Conservation (phyloP, 2,113 vertebrate species). For the Sciurus niger region DNA sequence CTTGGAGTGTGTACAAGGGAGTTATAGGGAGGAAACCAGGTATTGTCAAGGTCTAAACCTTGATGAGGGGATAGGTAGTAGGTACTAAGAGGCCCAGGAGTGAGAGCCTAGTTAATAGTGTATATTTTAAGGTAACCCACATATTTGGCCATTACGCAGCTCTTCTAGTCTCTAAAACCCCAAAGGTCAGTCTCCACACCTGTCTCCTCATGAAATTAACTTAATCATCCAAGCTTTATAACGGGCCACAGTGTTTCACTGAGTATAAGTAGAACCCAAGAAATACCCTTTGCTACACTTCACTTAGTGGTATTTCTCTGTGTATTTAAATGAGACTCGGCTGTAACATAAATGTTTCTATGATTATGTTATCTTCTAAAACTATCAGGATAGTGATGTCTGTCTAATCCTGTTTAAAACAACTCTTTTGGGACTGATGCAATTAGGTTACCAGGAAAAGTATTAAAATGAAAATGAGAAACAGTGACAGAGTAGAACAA, state of each 20-base stretch:
- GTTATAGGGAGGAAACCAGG: background rate
- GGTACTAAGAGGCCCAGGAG: background rate
- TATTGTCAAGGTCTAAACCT: background rate
- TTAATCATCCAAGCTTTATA: background rate
- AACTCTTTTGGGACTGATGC: constrained; percentile 75
- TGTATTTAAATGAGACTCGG: background rate
- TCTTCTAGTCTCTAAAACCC: background rate
- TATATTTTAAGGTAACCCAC: constrained; percentile 27
- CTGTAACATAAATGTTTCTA: background rate
- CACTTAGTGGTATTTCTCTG: background rate
- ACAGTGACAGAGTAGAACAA: constrained; percentile 85
- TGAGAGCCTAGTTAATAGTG: background rate
- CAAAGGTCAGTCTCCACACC: background rate
- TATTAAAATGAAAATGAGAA: constrained; percentile 81
- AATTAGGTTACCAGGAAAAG: constrained; percentile 84
- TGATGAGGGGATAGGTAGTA: background rate
- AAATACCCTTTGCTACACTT: background rate
- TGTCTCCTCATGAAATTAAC: background rate
- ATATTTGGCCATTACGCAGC: background rate
- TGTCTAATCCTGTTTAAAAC: constrained; percentile 62
- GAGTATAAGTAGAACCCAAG: background rate
- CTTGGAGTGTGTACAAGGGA: background rate
- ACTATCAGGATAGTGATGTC: background rate
- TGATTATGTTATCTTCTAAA: no score
- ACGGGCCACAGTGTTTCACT: background rate